phyloP scores from a whole-genome alignment of 2,888 invertebrate species.

The Noctua janthina region DNA sequence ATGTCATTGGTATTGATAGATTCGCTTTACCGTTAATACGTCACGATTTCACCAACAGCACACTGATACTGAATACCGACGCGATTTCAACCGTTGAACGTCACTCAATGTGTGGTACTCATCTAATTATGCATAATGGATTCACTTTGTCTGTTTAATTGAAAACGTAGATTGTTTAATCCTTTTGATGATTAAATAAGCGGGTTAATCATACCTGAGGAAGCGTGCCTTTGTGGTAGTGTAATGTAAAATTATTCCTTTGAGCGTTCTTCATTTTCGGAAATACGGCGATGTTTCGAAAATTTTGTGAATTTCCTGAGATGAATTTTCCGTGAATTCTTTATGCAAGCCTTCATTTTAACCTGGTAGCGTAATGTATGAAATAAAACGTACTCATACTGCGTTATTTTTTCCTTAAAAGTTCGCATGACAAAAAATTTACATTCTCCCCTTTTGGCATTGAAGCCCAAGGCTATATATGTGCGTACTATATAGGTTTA shows the following conservation, averaged over 20 bases:
- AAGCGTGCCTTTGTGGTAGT: slow-evolving; percentile 13
- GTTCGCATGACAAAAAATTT: slow-evolving; percentile 45
- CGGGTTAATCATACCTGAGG: slow-evolving; percentile 28
- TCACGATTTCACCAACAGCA: slow-evolving; percentile 28
- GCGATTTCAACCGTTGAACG: slow-evolving; percentile 37
- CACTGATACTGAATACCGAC: slow-evolving; percentile 23
- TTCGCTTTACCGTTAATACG: slow-evolving; percentile 25
- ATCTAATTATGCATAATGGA: slow-evolving; percentile 45
- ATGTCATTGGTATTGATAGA: slow-evolving; percentile 52
- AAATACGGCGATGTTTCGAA: not conserved
- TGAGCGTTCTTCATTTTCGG: slow-evolving; percentile 1
- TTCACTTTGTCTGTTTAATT: slow-evolving; percentile 49
- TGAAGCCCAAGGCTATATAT: slow-evolving; percentile 30
- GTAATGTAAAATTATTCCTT: slow-evolving; percentile 13
- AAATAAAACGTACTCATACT: slow-evolving; percentile 43
- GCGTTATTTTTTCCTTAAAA: slow-evolving; percentile 44
- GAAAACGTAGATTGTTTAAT: slow-evolving; percentile 51
- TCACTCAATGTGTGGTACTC: slow-evolving; percentile 36
- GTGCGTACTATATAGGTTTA: slow-evolving; percentile 16
- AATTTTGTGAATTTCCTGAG: not conserved
- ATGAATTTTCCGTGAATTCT: slow-evolving; percentile 30
- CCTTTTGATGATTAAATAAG: slow-evolving; percentile 54
- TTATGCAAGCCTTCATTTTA: slow-evolving; percentile 31
- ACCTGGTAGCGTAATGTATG: slow-evolving; percentile 32
- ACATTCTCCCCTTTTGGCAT: slow-evolving; percentile 54